Percentiles rank a stretch among this genome's conserved stretches.
phyloP scores from a whole-genome alignment of 2,888 invertebrate genomes.

The Pardosa pseudoannulata region DNA sequence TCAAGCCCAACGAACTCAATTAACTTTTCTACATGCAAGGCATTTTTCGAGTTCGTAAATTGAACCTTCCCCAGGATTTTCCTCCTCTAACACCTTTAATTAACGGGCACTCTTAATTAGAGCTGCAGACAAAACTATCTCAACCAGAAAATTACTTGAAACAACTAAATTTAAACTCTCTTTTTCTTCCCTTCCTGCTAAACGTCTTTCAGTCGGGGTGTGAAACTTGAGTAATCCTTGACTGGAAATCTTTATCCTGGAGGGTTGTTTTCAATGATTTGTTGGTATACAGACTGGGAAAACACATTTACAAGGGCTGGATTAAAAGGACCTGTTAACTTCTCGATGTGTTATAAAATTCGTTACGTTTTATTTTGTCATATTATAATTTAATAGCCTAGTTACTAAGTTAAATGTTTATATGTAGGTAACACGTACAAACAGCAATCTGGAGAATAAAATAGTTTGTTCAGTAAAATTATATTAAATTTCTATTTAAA shows the following conservation, averaged over 20 bases:
- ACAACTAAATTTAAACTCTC: slow-evolving; percentile 9
- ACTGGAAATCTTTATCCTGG: neutral
- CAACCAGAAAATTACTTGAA: neutral
- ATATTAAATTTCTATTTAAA: too few relatives aligned
- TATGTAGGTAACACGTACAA: too few relatives aligned
- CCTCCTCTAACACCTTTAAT: neutral
- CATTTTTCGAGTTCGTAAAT: neutral
- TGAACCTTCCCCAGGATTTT: neutral
- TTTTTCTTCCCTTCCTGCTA: neutral
- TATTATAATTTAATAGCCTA: too few relatives aligned
- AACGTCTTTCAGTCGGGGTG: neutral
- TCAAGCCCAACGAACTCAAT: neutral
- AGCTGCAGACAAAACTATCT: neutral
- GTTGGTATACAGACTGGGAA: slow-evolving; percentile 6
- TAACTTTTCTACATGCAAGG: neutral
- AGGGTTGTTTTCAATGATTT: neutral
- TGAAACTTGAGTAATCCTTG: neutral
- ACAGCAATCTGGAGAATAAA: too few relatives aligned
- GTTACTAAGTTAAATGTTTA: too few relatives aligned
- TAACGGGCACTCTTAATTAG: neutral
- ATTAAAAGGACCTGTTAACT: too few relatives aligned
- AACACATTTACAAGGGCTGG: neutral
- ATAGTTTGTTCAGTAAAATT: too few relatives aligned
- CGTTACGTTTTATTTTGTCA: too few relatives aligned
- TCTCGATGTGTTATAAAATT: too few relatives aligned